Percentiles rank a stretch among this genome's conserved stretches.
Conservation (phyloP, 2,113 vertebrate genomes). For the Xyrauchen texanus region DNA sequence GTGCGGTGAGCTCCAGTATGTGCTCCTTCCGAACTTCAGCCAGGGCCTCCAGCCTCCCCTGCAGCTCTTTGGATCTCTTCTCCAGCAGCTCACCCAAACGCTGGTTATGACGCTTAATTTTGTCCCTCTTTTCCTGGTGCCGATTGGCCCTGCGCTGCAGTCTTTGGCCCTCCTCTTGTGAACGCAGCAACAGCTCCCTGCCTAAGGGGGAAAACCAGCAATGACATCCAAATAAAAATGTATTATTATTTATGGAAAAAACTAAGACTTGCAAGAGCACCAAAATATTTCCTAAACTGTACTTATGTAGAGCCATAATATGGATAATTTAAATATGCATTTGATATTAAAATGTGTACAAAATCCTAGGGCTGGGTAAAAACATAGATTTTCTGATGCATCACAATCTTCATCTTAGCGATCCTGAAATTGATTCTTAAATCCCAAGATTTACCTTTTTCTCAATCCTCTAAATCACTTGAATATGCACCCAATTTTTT, state of each 20-base stretch:
- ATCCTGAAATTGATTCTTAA: no score
- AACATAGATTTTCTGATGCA: no score
- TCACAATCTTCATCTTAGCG: no score
- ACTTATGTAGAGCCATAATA: neutral
- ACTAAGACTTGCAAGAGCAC: neutral
- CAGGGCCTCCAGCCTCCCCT: slow-evolving; percentile 77
- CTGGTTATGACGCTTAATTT: slow-evolving; percentile 89
- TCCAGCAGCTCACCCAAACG: slow-evolving; percentile 87
- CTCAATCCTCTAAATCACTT: no score
- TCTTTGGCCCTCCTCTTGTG: slow-evolving; percentile 89
- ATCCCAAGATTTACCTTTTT: no score
- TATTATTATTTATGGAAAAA: slow-evolving; percentile 10
- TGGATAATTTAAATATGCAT: neutral
- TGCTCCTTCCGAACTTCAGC: slow-evolving; percentile 79
- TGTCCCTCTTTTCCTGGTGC: slow-evolving; percentile 95
- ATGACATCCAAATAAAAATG: no score
- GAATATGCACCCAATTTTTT: no score
- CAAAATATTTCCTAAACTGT: neutral
- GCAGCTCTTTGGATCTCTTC: slow-evolving; percentile 78
- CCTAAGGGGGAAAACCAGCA: slow-evolving; percentile 67
- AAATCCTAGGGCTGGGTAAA: no score
- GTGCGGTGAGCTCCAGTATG: slow-evolving; percentile 87
- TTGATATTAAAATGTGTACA: no score
- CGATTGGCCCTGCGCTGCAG: slow-evolving; percentile 86
- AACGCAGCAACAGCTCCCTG: slow-evolving; percentile 80